Conservation (phyloP, 2,113 vertebrate genomes). For the Fukomys damarensis region DNA sequence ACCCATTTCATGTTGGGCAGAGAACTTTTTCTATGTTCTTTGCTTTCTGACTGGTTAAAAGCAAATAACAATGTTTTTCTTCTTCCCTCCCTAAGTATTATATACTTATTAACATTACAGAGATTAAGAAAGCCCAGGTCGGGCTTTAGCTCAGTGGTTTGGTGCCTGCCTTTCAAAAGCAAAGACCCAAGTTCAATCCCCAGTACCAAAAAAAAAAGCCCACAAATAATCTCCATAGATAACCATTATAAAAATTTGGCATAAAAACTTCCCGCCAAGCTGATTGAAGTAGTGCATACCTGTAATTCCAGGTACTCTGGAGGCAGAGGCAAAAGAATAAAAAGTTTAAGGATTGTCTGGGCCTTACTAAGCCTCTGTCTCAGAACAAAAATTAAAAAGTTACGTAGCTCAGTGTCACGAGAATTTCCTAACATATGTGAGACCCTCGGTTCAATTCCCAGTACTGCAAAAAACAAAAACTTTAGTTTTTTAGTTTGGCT, state of each 20-base stretch:
- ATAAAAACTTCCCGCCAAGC: background rate
- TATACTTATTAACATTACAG: background rate
- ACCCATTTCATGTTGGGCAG: background rate
- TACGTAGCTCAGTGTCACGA: background rate
- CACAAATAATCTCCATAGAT: background rate
- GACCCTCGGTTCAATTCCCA: background rate
- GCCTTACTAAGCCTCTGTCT: background rate
- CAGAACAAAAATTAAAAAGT: background rate
- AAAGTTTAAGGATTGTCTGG: background rate
- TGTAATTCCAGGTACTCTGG: background rate
- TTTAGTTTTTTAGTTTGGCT: too few species aligned
- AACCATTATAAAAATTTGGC: background rate
- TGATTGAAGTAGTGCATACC: background rate
- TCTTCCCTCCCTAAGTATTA: background rate
- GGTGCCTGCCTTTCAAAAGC: too few species aligned
- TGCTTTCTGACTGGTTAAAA: slow-evolving; percentile 45
- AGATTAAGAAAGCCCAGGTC: background rate
- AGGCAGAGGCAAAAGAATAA: background rate
- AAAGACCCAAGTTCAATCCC: too few species aligned
- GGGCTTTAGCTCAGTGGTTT: too few species aligned
- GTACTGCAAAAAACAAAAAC: background rate
- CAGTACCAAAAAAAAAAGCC: too few species aligned
- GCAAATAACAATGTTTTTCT: background rate
- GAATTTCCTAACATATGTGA: background rate
- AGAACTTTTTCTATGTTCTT: background rate